Base-by-base conservation (phyloP, 2,888 invertebrate species). In the Galeruca laticollis region DNA sequence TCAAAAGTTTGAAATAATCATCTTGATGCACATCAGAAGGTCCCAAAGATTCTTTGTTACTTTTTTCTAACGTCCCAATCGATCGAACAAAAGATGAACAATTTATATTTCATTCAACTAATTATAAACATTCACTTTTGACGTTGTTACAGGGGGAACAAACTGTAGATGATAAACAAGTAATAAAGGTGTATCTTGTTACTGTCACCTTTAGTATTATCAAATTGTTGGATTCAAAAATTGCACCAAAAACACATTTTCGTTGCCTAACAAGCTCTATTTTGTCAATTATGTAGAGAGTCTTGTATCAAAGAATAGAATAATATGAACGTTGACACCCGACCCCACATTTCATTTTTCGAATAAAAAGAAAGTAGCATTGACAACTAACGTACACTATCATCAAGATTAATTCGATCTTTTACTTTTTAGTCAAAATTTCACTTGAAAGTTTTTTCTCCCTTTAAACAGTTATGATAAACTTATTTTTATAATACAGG, bases 221-320 rank as follows among this genome's bases (percentile, higher is more conserved):
- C 43, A 43, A 56, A 68, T 26, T n/a, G n/a, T n/a, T n/a, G n/a
- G n/a, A 49, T 60, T 35, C 40, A 40, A 40, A 47, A 54, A 20
- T 56, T 54, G 11, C 37, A 60, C 33, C 26, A 56, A 68, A 68
- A 57, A 47, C 26, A 68, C 47, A 31, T n/a, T n/a, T n/a, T n/a
- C n/a, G 35, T 15, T n/a, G 31, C 13, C 72, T 76, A 77, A 77
- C 77, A 75, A 75, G 76, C 77, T 75, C 49, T 73, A 74, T 74
- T 76, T 73, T 75, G 71, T 68, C 74, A 77, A 77, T 77, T 76
- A 77, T 72, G 70, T 73, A 73, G 75, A 77, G 75, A 75, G 73
- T 77, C 76, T 64, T 73, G 60, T 76, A 75, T 77, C 77, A 77
- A 77, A 77, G 77, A 70, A 63, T 49, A 72, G 49, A 68, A 62